A percentile compares a stretch with the other conserved stretches of the same genome.
phyloP scores from a whole-genome alignment of 1,140 invertebrate genomes.

The Arctopsyche grandis region DNA sequence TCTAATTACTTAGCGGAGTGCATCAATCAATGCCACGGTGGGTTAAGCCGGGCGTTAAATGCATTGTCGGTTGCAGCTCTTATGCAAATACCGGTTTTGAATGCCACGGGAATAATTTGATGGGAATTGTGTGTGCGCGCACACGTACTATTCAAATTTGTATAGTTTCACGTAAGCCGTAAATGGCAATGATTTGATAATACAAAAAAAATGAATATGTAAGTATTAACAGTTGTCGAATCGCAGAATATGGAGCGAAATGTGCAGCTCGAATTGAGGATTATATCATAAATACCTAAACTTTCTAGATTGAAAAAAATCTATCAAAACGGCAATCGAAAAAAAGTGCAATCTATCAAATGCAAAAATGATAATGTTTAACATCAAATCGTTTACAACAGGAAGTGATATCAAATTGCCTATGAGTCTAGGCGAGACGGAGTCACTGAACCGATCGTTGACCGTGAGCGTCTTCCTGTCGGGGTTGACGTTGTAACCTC shows the following conservation, averaged over 20 bases:
- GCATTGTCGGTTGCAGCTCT: slow-evolving; percentile 40
- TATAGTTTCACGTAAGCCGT: no score
- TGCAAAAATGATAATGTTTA: slow-evolving; percentile 7
- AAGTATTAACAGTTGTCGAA: no score
- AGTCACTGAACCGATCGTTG: slow-evolving; percentile 29
- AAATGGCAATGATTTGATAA: neutral
- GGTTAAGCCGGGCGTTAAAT: slow-evolving; percentile 36
- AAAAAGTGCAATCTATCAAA: neutral
- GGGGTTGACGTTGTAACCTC: slow-evolving; percentile 30
- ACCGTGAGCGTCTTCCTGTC: slow-evolving; percentile 29
- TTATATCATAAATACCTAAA: no score
- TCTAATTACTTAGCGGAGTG: slow-evolving; percentile 41
- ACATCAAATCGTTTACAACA: slow-evolving; percentile 13
- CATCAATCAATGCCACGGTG: slow-evolving; percentile 45
- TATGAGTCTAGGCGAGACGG: neutral
- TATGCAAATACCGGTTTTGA: slow-evolving; percentile 44
- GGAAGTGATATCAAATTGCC: slow-evolving; percentile 3
- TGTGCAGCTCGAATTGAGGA: no score
- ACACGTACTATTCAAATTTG: neutral
- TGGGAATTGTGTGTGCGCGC: slow-evolving; percentile 13
- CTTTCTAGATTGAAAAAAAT: no score
- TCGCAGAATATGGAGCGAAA: no score
- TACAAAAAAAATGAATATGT: no score
- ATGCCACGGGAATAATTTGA: slow-evolving; percentile 15
- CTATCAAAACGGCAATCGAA: neutral